Percentiles rank a stretch among this genome's conserved stretches.
phyloP scores from a whole-genome alignment of 2,113 vertebrate species.

The Nannospalax galili region DNA sequence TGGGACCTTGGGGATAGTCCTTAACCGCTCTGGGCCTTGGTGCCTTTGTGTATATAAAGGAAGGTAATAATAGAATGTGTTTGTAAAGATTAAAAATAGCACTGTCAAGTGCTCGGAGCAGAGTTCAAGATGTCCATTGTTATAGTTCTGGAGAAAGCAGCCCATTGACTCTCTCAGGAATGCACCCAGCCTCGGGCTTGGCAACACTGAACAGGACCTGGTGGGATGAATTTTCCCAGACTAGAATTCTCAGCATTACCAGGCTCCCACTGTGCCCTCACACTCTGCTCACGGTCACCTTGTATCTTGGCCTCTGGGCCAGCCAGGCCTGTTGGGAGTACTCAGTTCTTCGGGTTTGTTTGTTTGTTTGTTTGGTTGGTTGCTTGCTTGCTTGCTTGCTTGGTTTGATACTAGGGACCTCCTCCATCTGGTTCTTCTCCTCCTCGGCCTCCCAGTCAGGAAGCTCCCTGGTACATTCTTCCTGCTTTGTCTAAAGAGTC shows the following conservation, averaged over 20 bases:
- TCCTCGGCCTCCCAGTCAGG: neutral
- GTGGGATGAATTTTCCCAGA: neutral
- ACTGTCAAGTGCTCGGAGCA: neutral
- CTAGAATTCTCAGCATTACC: neutral
- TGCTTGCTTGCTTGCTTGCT: too few species aligned
- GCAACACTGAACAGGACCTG: neutral
- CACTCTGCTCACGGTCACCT: too few species aligned
- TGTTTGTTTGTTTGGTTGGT: too few species aligned
- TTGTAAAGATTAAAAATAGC: constrained; percentile 34
- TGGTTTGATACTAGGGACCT: neutral
- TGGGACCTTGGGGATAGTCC: neutral
- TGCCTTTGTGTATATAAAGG: neutral
- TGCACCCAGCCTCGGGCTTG: neutral
- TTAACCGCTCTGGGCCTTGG: neutral
- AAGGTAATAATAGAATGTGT: neutral
- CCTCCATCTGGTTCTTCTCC: neutral
- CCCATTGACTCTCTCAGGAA: neutral
- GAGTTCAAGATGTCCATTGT: neutral
- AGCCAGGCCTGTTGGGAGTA: neutral
- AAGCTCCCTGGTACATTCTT: neutral
- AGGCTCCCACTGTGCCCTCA: neutral
- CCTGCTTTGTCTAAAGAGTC: neutral
- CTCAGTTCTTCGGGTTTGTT: too few species aligned
- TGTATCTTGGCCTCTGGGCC: neutral
- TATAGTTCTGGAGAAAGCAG: neutral